Evolutionary conservation across 2,113 vertebrate species (phyloP), one percentile per base, ranked within the genome.

Genomic region (Hyperoodon ampullatus): DNA sequence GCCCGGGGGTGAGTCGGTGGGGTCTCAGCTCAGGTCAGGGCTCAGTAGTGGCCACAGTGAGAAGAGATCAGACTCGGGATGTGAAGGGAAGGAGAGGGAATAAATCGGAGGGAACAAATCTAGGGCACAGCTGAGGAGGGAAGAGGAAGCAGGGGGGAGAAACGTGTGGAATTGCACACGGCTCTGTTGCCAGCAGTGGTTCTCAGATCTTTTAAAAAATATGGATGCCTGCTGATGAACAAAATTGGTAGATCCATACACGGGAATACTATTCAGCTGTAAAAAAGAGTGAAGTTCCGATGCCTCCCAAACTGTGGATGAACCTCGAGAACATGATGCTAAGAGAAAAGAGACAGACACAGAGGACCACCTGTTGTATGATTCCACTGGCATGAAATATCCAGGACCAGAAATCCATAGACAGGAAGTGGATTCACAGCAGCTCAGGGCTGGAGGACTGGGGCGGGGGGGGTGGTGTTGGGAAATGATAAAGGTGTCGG

Each of bases 131-230:
- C 71, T 12, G 44, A 39, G 63, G 8, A 1, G 8, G 30, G 12
- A 6, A 33, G 82, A 47, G 6, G 28, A 33, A n/a, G 42, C 12
- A 23, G 70, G 70, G 5, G 21, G 39, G 30, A 0, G 24, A 35
- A 42, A 35, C 23, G 3, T 0, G 1, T 15, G 60, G 33, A 3
- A 15, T 2, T 1, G 11, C 13, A 42, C 1, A 2, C 0, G 5
- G 44, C 39, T 88, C 39, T 26, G 23, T 35, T 50, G 14, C 18
- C n/a, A 58, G 63, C 3, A 8, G 1, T 18, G 44, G 19, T 42
- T 55, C 63, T 70, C 47, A 12, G 63, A 24, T 24, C 63, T 70
- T 33, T n/a, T 8, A 21, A 33, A 58, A 18, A 28, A 4, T 5
- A 6, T 35, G 18, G 89, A 23, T 44, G 50, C 26, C 28, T 24